phyloP scores from a whole-genome alignment of 2,888 invertebrate genomes.

The Lepidocyrtoides sp. region DNA sequence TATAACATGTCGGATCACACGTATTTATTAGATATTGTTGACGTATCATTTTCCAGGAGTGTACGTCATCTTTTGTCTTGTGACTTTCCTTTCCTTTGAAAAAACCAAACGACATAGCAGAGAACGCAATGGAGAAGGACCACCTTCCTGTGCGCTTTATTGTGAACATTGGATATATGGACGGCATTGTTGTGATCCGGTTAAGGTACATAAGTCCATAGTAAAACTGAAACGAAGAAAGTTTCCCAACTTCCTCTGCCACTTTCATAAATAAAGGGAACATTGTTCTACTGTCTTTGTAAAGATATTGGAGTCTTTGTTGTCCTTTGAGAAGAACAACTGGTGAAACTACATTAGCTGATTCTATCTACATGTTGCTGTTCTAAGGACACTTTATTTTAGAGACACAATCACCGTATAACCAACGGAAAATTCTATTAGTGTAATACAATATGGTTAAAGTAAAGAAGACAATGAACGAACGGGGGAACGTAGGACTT shows the following conservation, averaged over 20 bases:
- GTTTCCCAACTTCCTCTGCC: conserved; percentile 46
- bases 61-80: background rate
- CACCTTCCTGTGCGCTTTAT: conserved; percentile 23
- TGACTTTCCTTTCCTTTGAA: too few relatives aligned
- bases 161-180: background rate
- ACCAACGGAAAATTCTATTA: background rate
- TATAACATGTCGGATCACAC: conserved; percentile 21
- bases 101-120: background rate
- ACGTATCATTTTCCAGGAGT: conserved; percentile 1
- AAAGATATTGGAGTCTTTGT: background rate
- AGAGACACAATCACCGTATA: background rate
- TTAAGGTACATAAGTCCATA: too few relatives aligned
- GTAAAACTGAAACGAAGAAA: background rate
- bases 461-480: background rate
- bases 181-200: background rate
- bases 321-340: background rate
- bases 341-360: background rate
- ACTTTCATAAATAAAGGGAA: too few relatives aligned
- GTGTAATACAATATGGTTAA: background rate
- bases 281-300: too few relatives aligned
- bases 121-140: background rate
- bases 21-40: conserved; percentile 24
- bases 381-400: background rate
- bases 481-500: background rate
- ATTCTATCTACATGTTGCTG: background rate